phyloP scores from a whole-genome alignment of 37 sponge, comb jelly and placozoan species.

The Ianthella basta region DNA sequence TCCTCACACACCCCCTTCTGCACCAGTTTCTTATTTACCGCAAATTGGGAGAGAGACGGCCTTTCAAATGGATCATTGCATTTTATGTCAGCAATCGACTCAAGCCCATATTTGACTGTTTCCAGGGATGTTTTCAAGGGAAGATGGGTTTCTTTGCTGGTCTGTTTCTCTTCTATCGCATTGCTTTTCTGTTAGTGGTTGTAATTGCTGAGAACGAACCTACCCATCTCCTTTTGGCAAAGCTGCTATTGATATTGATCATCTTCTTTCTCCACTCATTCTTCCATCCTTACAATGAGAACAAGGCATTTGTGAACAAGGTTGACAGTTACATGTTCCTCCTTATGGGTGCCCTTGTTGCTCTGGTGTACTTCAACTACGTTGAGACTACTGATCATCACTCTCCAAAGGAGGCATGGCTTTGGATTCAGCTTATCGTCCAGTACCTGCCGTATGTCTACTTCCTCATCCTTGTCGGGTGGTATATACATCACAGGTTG shows the following conservation, averaged over 20 bases:
- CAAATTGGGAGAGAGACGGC: neutral
- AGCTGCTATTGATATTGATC: neutral
- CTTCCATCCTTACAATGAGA: neutral
- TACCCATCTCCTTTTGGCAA: neutral
- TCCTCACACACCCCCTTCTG: conserved; percentile 1
- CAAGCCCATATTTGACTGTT: conserved; percentile 8
- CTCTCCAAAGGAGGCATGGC: neutral
- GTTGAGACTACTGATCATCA: neutral
- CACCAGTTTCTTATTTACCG: neutral
- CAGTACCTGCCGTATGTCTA: neutral
- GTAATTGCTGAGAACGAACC: neutral
- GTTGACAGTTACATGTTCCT: conserved; percentile 7
- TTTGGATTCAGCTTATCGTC: neutral
- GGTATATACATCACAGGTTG: neutral
- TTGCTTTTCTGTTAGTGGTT: neutral
- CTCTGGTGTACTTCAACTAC: neutral
- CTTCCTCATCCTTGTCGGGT: neutral
- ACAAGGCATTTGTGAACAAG: neutral
- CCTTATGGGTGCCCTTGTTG: neutral
- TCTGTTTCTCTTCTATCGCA: neutral
- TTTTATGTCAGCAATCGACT: conserved; percentile 20
- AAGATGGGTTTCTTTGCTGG: conserved; percentile 7
- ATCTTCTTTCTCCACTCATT: conserved; percentile 1
- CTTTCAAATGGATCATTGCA: neutral
- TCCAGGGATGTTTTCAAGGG: neutral